These are phyloP conservation scores for Onychomys torridus DNA, from an alignment of 2,797 vertebrate species.

Conservation along the genomic window DNA sequence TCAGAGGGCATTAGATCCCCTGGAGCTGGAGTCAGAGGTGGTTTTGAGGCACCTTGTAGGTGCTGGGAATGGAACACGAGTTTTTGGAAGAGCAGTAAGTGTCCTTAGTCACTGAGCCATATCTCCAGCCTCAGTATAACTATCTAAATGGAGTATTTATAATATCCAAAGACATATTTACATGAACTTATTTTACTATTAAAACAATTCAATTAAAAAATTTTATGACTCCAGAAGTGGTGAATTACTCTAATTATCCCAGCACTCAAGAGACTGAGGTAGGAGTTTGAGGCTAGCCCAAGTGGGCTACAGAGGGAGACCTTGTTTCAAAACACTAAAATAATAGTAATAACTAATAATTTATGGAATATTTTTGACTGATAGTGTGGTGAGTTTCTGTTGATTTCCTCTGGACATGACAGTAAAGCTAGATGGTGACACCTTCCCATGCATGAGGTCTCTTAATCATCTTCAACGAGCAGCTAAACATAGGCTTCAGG, in stretches of 20 bases:
- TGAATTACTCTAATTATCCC: background rate
- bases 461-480: constrained; percentile 23
- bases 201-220: background rate
- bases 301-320: background rate
- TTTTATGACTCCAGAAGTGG: background rate
- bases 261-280: background rate
- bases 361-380: background rate
- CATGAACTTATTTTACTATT: constrained; percentile 49
- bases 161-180: background rate
- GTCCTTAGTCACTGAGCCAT: background rate
- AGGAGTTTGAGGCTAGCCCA: background rate
- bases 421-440: background rate
- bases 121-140: background rate
- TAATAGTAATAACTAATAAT: background rate
- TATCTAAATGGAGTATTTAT: constrained; percentile 1
- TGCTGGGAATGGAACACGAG: background rate
- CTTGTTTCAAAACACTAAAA: background rate
- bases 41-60: background rate
- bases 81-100: background rate
- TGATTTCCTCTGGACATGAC: background rate
- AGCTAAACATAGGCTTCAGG: background rate
- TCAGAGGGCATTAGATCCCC: background rate
- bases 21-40: background rate
- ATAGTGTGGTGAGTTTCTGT: background rate
- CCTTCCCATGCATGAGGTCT: background rate